A percentile compares a stretch with the other conserved stretches of the same genome.
Evolutionary conservation across 2,113 vertebrate species (phyloP).

Genomic region (Nannobrachium achirus): DNA sequence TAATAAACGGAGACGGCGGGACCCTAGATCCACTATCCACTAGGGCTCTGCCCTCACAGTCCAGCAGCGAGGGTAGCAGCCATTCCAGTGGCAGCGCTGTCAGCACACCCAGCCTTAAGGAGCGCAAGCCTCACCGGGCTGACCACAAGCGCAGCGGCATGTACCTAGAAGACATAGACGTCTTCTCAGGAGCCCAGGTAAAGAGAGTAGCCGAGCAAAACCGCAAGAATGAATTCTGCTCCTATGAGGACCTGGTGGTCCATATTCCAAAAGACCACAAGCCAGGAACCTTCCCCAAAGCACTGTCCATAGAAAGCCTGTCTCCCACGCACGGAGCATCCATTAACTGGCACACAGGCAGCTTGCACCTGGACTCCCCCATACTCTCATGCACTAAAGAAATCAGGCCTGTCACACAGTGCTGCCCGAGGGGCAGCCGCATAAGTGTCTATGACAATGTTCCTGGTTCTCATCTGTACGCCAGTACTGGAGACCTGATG

Average conservation of each 20-base stretch:
- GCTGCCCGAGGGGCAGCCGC: conserved; percentile 89
- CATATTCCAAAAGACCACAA: conserved; percentile 97
- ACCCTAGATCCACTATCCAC: conserved; percentile 51
- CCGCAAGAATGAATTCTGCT: conserved; percentile 87
- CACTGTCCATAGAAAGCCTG: conserved; percentile 95
- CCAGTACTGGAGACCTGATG: conserved; percentile 94
- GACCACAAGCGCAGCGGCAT: conserved; percentile 90
- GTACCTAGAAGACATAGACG: conserved; percentile 92
- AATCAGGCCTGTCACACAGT: conserved; percentile 76
- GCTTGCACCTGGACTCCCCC: conserved; percentile 79
- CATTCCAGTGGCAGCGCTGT: conserved; percentile 83
- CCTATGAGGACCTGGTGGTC: conserved; percentile 92
- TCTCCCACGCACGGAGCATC: conserved; percentile 82
- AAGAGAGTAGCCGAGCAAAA: conserved; percentile 81
- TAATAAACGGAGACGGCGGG: conserved; percentile 81
- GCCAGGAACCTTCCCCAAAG: conserved; percentile 97
- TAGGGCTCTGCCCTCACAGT: conserved; percentile 68
- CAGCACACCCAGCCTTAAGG: conserved; percentile 85
- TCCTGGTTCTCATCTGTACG: conserved; percentile 92
- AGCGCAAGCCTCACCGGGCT: conserved; percentile 83
- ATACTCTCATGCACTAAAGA: conserved; percentile 75
- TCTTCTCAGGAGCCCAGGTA: conserved; percentile 80
- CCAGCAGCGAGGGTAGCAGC: conserved; percentile 84
- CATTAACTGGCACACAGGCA: conserved; percentile 86
- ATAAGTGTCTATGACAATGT: conserved; percentile 89